These are phyloP conservation scores for Gandaritis pyraliata DNA, from an alignment of 2,888 invertebrate species.

Conservation along the genomic window DNA sequence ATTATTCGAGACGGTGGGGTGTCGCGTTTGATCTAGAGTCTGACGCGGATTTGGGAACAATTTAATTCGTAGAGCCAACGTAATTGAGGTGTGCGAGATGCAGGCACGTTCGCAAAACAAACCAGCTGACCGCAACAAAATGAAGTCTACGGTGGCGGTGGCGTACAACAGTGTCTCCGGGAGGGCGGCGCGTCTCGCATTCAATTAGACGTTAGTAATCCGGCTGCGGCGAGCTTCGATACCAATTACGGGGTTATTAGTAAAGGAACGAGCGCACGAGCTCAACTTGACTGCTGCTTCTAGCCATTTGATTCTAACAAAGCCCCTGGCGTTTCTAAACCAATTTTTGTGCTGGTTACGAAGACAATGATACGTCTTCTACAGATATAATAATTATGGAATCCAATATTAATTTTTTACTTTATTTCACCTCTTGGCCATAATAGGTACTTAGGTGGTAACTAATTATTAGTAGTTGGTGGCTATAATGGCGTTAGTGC, in stretches of 20 bases:
- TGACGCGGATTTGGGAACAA: slow-evolving; percentile 62
- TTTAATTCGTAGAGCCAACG: slow-evolving; percentile 74
- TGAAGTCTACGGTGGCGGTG: slow-evolving; percentile 53
- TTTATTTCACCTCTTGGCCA: not conserved
- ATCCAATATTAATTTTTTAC: no score
- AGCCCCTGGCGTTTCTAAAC: slow-evolving; percentile 32
- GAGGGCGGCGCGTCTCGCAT: slow-evolving; percentile 73
- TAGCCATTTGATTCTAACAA: slow-evolving; percentile 52
- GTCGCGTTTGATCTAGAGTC: slow-evolving; percentile 73
- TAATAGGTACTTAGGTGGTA: not conserved
- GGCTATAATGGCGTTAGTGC: slow-evolving; percentile 43
- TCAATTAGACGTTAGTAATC: slow-evolving; percentile 84
- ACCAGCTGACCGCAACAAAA: slow-evolving; percentile 78
- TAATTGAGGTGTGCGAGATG: slow-evolving; percentile 67
- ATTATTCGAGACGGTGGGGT: slow-evolving; percentile 48
- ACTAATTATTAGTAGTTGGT: no score
- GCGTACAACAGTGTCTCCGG: slow-evolving; percentile 52
- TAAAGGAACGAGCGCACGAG: slow-evolving; percentile 69
- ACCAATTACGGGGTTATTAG: slow-evolving; percentile 84
- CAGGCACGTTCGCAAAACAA: slow-evolving; percentile 73
- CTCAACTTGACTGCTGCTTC: slow-evolving; percentile 49
- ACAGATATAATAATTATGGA: not conserved
- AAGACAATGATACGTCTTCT: not conserved
- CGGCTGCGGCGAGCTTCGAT: slow-evolving; percentile 82
- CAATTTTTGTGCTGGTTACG: slow-evolving; percentile 9